Evolutionary conservation across 92 coral and sea anemone species (phyloP).

Genomic region (Zoanthus solanderi): DNA sequence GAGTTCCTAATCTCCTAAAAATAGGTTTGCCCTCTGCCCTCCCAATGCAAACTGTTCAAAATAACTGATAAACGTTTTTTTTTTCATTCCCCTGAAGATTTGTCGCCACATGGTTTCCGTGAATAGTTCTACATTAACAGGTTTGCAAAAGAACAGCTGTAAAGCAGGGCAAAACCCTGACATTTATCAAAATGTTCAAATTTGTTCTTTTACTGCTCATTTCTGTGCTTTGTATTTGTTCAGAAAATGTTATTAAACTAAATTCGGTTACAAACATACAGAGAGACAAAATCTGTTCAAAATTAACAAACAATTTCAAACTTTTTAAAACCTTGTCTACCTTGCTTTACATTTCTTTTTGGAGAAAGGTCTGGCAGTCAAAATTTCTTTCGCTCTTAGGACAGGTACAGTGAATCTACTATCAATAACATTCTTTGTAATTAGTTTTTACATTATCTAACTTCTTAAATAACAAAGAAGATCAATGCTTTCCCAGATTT

Average conservation of each 20-base stretch:
- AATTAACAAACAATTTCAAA: too few species aligned
- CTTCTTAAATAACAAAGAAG: background rate
- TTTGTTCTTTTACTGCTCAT: background rate
- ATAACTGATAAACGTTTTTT: background rate
- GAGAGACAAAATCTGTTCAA: too few species aligned
- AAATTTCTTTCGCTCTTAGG: too few species aligned
- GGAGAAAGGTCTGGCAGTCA: too few species aligned
- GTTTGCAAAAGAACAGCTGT: background rate
- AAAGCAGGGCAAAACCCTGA: background rate
- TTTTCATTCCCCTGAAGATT: too few species aligned
- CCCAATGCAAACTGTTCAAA: background rate
- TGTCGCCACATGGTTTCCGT: constrained; percentile 28
- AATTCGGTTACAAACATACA: background rate
- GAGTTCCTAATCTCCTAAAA: constrained; percentile 7
- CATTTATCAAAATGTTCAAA: background rate
- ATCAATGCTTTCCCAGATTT: too few species aligned
- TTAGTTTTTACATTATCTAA: too few species aligned
- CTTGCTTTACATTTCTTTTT: too few species aligned
- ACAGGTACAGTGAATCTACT: too few species aligned
- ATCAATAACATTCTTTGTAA: too few species aligned
- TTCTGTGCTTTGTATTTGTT: background rate
- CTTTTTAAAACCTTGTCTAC: too few species aligned
- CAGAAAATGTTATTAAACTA: background rate
- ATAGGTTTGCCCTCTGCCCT: constrained; percentile 28
- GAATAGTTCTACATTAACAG: constrained; percentile 5